Base-by-base conservation (phyloP, 2,113 vertebrate species). In the Channa maculata region DNA sequence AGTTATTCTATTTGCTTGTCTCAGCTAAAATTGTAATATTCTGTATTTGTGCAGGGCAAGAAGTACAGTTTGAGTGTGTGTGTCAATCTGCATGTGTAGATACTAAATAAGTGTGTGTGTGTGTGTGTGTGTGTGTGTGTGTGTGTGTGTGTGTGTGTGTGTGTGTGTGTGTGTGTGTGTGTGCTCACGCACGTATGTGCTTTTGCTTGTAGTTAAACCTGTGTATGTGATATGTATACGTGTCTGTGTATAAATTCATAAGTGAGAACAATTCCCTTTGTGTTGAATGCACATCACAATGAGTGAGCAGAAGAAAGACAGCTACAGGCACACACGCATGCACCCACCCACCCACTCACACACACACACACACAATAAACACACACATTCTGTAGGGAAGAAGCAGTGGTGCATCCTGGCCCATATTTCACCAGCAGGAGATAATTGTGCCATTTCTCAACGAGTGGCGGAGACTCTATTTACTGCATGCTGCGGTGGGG, bases 381-480 rank as follows among this genome's bases (percentile, higher is more conserved):
- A 73, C 78, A 81, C 71, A 80, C 71, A 60, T 64, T 82, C 57
- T 84, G 89, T 87, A 74, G 77, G 79, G 80, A 90, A 90, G 88
- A 85, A 86, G 88, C 88, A 88, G 86, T 87, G 91, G 83, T 88
- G 90, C 90, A 88, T 91, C 90, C 83, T 69, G 63, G 86, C 85
- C 87, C 91, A 92, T 92, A 91, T 91, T 92, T 93, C 91, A 92
- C 77, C 91, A 89, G 91, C 87, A 82, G 91, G 91, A 90, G 90
- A 92, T 92, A 92, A 92, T 92, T 92, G 91, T 92, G 88, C 91
- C 88, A 91, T 93, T 93, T 91, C 91, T 93, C 91, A 91, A 91
- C 86, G 86, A 88, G 90, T 87, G 88, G 88, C 83, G 83, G 83
- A 91, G 86, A 89, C 89, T 91, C 91, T 93, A 92, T 93, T 92